These are phyloP conservation scores for Brenthis daphne DNA, from an alignment of 2,888 invertebrate genomes.

Conservation along the genomic window DNA sequence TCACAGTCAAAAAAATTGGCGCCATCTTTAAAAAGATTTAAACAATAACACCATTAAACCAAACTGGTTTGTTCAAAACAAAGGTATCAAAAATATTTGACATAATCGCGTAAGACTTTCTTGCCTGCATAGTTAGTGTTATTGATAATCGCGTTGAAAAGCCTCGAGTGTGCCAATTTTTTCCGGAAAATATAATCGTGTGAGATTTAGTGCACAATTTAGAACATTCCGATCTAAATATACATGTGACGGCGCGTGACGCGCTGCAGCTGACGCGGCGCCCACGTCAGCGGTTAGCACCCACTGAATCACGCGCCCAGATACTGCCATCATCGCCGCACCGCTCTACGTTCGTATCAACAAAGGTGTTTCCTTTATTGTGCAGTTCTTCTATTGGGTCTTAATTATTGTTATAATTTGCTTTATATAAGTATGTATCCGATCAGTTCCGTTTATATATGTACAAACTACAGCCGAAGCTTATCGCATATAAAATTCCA, in stretches of 20 bases:
- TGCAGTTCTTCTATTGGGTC: not conserved
- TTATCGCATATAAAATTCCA: no score
- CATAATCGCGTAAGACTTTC: slow-evolving; percentile 21
- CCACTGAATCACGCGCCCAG: slow-evolving; percentile 65
- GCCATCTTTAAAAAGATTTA: no score
- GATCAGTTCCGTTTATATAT: no score
- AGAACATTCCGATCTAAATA: slow-evolving; percentile 74
- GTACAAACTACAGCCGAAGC: no score
- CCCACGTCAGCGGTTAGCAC: slow-evolving; percentile 53
- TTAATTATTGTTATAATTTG: no score
- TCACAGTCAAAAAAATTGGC: no score
- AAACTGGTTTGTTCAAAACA: not conserved
- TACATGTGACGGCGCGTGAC: slow-evolving; percentile 69
- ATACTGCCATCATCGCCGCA: slow-evolving; percentile 4
- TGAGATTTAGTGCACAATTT: slow-evolving; percentile 57
- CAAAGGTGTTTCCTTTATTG: not conserved
- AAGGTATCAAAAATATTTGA: not conserved
- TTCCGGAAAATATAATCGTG: slow-evolving; percentile 66
- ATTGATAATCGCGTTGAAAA: slow-evolving; percentile 42
- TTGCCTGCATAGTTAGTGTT: slow-evolving; percentile 43
- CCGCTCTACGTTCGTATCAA: not conserved
- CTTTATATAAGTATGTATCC: no score
- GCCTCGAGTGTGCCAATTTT: slow-evolving; percentile 61
- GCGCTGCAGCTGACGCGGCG: slow-evolving; percentile 58
- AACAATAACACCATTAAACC: no score